phyloP scores from a whole-genome alignment of 2,797 vertebrate species.

The Calcarius lapponicus region DNA sequence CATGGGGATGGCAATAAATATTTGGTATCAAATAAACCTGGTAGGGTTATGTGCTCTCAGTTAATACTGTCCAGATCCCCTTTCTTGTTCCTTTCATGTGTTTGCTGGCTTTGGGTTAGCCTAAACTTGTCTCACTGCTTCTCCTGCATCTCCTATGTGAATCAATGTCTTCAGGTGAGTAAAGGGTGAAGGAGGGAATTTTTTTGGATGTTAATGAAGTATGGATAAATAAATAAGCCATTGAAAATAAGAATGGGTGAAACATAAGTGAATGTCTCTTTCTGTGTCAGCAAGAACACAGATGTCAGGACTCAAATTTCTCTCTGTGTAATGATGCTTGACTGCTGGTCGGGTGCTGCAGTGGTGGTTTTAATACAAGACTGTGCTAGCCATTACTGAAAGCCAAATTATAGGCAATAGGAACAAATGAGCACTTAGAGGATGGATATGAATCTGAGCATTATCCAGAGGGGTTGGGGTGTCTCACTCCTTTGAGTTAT shows the following conservation, averaged over 20 bases:
- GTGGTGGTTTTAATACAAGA: neutral
- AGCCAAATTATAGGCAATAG: neutral
- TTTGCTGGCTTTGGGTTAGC: neutral
- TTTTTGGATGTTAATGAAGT: neutral
- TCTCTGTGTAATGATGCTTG: neutral
- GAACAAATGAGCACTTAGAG: neutral
- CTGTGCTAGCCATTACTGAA: neutral
- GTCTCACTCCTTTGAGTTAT: neutral
- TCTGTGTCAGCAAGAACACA: neutral
- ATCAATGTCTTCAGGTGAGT: neutral
- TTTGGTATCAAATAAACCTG: neutral
- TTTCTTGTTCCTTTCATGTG: neutral
- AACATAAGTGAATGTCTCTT: neutral
- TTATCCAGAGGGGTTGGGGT: neutral
- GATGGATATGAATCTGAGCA: neutral
- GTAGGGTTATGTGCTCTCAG: neutral
- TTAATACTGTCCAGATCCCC: neutral
- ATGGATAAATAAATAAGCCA: neutral
- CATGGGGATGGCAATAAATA: neutral
- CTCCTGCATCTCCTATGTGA: neutral
- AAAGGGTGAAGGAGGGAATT: neutral
- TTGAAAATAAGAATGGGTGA: neutral
- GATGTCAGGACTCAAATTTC: rapidly evolving
- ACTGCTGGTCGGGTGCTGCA: neutral
- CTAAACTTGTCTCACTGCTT: neutral